phyloP scores from a whole-genome alignment of 1,140 invertebrate genomes.

The Ylistrum balloti region DNA sequence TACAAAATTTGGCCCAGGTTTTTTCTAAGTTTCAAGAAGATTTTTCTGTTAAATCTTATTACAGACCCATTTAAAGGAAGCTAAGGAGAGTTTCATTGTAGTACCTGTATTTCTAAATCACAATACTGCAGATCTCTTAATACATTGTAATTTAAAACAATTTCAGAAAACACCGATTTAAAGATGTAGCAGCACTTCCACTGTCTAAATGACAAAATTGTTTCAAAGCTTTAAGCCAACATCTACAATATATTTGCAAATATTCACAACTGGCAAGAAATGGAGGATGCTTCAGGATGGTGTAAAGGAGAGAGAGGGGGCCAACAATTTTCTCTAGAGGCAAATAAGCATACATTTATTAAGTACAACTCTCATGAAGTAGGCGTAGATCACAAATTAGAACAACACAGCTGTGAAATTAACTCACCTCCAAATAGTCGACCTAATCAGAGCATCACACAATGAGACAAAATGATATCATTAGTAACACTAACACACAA shows the following conservation, averaged over 20 bases:
- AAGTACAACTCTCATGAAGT: conserved; percentile 38
- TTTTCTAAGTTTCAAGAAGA: too few species aligned
- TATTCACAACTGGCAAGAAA: neutral
- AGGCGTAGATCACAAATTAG: neutral
- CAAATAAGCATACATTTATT: conserved; percentile 25
- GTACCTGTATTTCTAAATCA: too few species aligned
- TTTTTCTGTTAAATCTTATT: too few species aligned
- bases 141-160: too few species aligned
- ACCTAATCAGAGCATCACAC: neutral
- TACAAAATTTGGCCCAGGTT: too few species aligned
- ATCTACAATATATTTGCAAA: neutral
- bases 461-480: too few species aligned
- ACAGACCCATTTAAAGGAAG: too few species aligned
- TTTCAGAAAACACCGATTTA: too few species aligned
- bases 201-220: neutral
- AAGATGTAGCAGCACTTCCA: neutral
- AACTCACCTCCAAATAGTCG: conserved; percentile 31
- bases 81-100: too few species aligned
- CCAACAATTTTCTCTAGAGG: neutral
- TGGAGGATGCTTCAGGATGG: neutral
- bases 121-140: too few species aligned
- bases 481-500: too few species aligned
- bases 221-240: neutral
- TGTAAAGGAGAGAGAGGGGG: neutral
- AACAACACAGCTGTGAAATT: neutral